Base-by-base conservation (phyloP, 2,797 vertebrate species). In the Ctenopoma kingsleyae region DNA sequence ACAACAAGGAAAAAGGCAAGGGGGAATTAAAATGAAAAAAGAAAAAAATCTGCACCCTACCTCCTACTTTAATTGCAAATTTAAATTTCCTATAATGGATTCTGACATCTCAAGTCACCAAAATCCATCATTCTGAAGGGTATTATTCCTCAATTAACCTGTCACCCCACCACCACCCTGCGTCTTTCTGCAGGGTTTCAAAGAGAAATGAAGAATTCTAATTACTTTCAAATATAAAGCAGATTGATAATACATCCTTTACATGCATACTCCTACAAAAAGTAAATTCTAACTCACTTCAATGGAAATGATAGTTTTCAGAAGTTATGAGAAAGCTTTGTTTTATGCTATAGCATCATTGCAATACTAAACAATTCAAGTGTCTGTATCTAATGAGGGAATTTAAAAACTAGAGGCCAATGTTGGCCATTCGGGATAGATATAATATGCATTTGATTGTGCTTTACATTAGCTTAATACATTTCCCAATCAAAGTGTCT, bases 91-190 rank as follows among this genome's bases (percentile, higher is more conserved):
- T 91, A 90, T 94, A 94, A 95, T 95, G 92, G 93, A 94, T 93
- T 93, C 91, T 93, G 94, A 94, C 94, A 94, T 94, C 91, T 95
- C 92, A 93, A 95, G 94, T 95, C 94, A 94, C 93, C 91, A 94
- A 95, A 95, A 95, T 95, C 94, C 91, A 94, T 95, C 94, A 95
- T 94, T 94, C 89, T 94, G 93, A 94, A 94, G 92, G 94, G 91
- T 93, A 94, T 95, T 94, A 94, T 93, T 94, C 93, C 92, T 93
- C 93, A 94, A 95, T 95, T 95, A 95, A 95, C 94, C 94, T 94
- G 93, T 95, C 91, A 94, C 86, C 93, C 90, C 72, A 77, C 71
- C 87, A 87, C 80, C 80, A 87, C 85, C 76, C 83, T 68, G 72
- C 77, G 81, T 91, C 88, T 93, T 89, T 94, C 91, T 93, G 89